A percentile compares a stretch with the other conserved stretches of the same genome.
phyloP scores from a whole-genome alignment of 1,140 invertebrate genomes.

The Leptoteleia sp. region DNA sequence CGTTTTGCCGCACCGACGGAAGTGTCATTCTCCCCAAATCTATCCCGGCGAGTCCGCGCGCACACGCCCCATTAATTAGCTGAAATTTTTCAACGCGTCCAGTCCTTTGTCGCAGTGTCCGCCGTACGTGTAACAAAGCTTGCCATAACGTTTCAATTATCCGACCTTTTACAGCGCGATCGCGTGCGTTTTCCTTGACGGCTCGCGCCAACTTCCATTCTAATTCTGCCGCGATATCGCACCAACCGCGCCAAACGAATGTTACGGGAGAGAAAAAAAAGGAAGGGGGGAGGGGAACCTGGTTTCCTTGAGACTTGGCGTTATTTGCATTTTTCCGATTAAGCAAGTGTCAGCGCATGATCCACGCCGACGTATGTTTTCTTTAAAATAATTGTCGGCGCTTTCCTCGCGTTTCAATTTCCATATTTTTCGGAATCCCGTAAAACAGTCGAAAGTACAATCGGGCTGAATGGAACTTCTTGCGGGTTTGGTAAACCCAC shows the following conservation, averaged over 20 bases:
- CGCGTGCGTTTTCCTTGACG: slow-evolving; percentile 21
- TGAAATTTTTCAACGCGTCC: slow-evolving; percentile 4
- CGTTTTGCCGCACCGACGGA: slow-evolving; percentile 2
- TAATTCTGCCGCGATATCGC: slow-evolving; percentile 26
- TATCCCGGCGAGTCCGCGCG: slow-evolving; percentile 8
- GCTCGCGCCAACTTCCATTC: slow-evolving; percentile 17
- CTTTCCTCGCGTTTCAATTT: no score
- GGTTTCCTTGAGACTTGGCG: slow-evolving; percentile 33
- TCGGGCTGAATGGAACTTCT: no score
- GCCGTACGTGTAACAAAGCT: slow-evolving; percentile 13
- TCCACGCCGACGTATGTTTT: slow-evolving; percentile 1
- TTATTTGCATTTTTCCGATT: neutral
- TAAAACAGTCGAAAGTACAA: no score
- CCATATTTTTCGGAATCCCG: no score
- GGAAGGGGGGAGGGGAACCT: no score
- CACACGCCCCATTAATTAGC: slow-evolving; percentile 12
- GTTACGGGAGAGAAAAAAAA: slow-evolving; percentile 10
- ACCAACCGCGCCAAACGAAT: slow-evolving; percentile 18
- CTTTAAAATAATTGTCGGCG: no score
- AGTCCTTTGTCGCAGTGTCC: slow-evolving; percentile 5
- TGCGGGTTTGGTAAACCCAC: no score
- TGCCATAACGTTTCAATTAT: slow-evolving; percentile 24
- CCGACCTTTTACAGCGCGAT: slow-evolving; percentile 14
- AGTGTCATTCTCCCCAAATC: slow-evolving; percentile 13
- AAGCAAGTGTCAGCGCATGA: neutral